These are phyloP conservation scores for Brachypodius melanocephalos DNA, from an alignment of 2,113 vertebrate species.

Conservation along the genomic window DNA sequence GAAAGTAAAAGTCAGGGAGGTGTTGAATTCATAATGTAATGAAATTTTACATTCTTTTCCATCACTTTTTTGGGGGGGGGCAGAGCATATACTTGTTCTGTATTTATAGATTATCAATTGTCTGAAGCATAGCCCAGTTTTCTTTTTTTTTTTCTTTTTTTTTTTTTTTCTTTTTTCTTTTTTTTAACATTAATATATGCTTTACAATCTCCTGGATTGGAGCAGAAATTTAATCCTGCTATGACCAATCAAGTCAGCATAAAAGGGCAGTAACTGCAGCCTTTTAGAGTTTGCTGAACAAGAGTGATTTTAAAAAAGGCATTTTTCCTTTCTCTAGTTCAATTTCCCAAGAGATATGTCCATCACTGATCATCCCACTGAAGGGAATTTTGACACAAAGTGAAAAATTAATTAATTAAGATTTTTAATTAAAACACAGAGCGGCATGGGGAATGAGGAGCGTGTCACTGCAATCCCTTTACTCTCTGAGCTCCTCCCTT, in stretches of 20 bases:
- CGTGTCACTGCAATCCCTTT: background rate
- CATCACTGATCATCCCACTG: background rate
- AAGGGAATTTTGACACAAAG: background rate
- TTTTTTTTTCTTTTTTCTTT: background rate
- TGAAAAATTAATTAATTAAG: constrained; percentile 33
- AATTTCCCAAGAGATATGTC: background rate
- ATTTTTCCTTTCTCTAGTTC: background rate
- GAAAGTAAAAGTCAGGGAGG: background rate
- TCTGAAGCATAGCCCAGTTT: background rate
- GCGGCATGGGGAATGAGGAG: background rate
- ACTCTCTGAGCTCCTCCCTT: background rate
- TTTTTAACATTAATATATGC: background rate
- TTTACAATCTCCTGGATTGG: background rate
- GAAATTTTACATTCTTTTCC: background rate
- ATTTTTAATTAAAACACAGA: constrained; percentile 26
- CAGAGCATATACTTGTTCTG: background rate
- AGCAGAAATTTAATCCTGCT: background rate
- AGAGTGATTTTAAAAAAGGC: background rate
- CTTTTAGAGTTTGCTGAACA: background rate
- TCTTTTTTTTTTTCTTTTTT: background rate
- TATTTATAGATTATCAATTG: background rate
- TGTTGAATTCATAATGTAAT: background rate
- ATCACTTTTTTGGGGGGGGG: no score
- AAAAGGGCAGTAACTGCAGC: background rate
- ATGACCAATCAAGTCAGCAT: background rate